Evolutionary conservation across 2,797 vertebrate genomes (phyloP).

Genomic region (Sebastes aleutianus): DNA sequence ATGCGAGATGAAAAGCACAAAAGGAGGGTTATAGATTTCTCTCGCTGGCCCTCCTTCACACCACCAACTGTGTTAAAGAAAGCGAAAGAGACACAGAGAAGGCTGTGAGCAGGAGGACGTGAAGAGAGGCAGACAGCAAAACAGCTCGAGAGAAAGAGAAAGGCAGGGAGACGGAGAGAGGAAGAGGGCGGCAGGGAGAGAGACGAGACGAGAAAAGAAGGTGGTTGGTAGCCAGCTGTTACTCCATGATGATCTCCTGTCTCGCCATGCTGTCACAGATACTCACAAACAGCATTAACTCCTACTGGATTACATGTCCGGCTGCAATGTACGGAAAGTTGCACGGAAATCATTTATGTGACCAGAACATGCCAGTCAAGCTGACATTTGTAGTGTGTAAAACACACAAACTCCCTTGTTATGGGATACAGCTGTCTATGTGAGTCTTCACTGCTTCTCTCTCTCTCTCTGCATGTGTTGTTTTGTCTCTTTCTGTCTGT

Average conservation of each 20-base stretch:
- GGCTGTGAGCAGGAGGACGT: slow-evolving; percentile 25
- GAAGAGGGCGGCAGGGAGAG: background rate
- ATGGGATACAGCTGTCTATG: background rate
- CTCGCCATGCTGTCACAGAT: slow-evolving; percentile 27
- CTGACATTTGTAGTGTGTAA: background rate
- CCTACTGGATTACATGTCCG: slow-evolving; percentile 4
- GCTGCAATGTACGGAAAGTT: background rate
- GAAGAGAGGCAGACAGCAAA: slow-evolving; percentile 40
- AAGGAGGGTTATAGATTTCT: slow-evolving; percentile 32
- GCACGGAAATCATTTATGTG: background rate
- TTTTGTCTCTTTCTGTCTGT: background rate
- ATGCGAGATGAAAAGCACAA: slow-evolving; percentile 37
- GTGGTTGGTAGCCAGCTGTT: slow-evolving; percentile 50
- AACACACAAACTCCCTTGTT: background rate
- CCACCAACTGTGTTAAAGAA: slow-evolving; percentile 48
- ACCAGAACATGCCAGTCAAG: slow-evolving; percentile 23
- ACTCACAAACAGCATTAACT: slow-evolving; percentile 26
- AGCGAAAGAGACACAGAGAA: slow-evolving; percentile 21
- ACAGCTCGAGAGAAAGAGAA: slow-evolving; percentile 8
- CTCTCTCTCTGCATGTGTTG: background rate
- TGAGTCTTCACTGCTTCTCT: background rate
- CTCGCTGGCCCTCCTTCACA: slow-evolving; percentile 19
- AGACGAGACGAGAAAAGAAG: slow-evolving; percentile 32
- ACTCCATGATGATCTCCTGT: slow-evolving; percentile 50
- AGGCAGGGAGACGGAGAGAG: background rate